phyloP scores from a whole-genome alignment of 1,140 invertebrate genomes.

The Tetramorium alpestre region DNA sequence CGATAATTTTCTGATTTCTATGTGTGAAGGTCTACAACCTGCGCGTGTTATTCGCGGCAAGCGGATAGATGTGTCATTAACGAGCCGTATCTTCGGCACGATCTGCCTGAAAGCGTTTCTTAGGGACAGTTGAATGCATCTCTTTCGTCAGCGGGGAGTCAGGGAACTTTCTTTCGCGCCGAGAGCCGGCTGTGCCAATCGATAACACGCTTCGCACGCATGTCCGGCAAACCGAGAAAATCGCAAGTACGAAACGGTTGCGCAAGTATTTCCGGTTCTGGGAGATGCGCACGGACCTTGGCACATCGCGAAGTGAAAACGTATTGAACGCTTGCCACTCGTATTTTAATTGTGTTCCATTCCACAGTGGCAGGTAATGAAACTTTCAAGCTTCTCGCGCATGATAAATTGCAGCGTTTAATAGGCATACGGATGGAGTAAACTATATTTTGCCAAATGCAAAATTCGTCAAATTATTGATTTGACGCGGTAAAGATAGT shows the following conservation, averaged over 20 bases:
- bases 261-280: conserved; percentile 67
- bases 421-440: background rate
- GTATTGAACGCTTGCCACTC: conserved; percentile 17
- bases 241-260: conserved; percentile 58
- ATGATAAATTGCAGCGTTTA: conserved; percentile 9
- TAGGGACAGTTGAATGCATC: conserved; percentile 22
- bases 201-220: conserved; percentile 50
- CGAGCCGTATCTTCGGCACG: conserved; percentile 33
- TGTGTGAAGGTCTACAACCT: conserved; percentile 5
- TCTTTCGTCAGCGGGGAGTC: conserved; percentile 36
- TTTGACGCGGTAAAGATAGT: background rate
- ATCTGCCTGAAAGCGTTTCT: conserved; percentile 30
- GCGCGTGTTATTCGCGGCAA: background rate
- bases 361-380: background rate
- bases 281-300: conserved; percentile 64
- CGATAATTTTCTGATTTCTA: background rate
- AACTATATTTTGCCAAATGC: background rate
- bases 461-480: background rate
- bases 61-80: conserved; percentile 30
- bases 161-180: conserved; percentile 54
- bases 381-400: background rate
- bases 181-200: conserved; percentile 17
- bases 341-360: background rate
- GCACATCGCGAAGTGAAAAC: conserved; percentile 60
- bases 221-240: conserved; percentile 53